Percentiles rank a stretch among this genome's conserved stretches.
These are phyloP conservation scores for Siderastrea radians DNA, from an alignment of 92 coral and sea anemone species.

Conservation along the genomic window DNA sequence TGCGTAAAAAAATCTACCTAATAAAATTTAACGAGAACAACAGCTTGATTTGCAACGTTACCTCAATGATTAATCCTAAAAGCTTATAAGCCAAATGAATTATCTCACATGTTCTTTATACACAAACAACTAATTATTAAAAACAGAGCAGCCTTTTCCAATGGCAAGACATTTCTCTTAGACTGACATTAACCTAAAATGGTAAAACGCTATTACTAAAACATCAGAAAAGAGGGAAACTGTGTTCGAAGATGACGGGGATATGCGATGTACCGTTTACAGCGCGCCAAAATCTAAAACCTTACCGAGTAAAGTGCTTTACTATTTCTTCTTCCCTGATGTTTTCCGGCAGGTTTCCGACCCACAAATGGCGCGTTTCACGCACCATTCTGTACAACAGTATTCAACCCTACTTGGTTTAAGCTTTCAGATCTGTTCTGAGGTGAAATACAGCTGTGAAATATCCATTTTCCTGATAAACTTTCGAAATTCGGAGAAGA, in stretches of 20 bases:
- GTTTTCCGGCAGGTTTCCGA: conserved; percentile 98
- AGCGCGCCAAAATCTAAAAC: conserved; percentile 37
- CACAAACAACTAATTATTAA: neutral
- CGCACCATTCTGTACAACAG: conserved; percentile 82
- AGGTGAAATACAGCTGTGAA: neutral
- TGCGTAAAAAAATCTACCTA: neutral
- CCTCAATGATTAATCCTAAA: neutral
- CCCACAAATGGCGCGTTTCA: conserved; percentile 99
- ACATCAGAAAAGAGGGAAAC: neutral
- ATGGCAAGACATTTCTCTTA: neutral
- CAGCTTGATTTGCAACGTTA: neutral
- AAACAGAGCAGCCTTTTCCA: neutral
- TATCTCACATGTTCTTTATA: neutral
- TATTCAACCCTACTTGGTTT: neutral
- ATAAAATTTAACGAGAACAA: neutral
- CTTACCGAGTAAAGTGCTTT: conserved; percentile 92
- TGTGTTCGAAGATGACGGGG: neutral
- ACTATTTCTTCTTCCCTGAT: conserved; percentile 93
- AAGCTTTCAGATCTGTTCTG: conserved; percentile 3
- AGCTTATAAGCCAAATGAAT: neutral
- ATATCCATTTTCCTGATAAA: conserved; percentile 10
- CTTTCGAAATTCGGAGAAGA: neutral
- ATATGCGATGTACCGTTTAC: neutral
- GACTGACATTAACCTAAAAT: neutral
- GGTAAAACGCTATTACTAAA: neutral